Evolutionary conservation across 2,797 vertebrate species (phyloP).

Genomic region (Rhabdophis nuchalis): DNA sequence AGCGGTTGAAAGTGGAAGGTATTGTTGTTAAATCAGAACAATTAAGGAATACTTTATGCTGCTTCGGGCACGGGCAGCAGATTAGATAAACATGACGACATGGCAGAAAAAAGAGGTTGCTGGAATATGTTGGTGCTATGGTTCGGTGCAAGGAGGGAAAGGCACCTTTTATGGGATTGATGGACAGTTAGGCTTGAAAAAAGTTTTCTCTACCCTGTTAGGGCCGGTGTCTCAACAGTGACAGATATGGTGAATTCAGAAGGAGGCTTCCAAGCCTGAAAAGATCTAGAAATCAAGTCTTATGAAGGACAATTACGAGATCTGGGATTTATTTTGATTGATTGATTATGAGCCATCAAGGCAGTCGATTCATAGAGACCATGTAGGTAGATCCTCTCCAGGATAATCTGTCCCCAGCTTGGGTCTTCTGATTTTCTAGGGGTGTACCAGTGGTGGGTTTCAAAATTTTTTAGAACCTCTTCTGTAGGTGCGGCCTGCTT

Average conservation of each 20-base stretch:
- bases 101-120: neutral
- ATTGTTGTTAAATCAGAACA: neutral
- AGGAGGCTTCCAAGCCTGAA: neutral
- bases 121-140: neutral
- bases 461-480: too few relatives aligned
- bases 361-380: neutral
- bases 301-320: neutral
- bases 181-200: neutral
- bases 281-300: neutral
- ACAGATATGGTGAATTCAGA: neutral
- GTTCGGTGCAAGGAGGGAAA: neutral
- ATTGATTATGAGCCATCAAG: neutral
- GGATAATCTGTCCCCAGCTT: neutral
- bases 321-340: neutral
- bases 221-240: neutral
- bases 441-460: too few relatives aligned
- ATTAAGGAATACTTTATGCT: neutral
- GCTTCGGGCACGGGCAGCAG: neutral
- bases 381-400: neutral
- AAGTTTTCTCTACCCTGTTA: neutral
- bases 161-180: neutral
- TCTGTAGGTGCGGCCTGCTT: too few relatives aligned
- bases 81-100: neutral
- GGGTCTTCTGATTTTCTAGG: neutral
- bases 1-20: neutral